A percentile compares a stretch with the other conserved stretches of the same genome.
phyloP scores from a whole-genome alignment of 2,797 vertebrate genomes.

The Podarcis lilfordi region DNA sequence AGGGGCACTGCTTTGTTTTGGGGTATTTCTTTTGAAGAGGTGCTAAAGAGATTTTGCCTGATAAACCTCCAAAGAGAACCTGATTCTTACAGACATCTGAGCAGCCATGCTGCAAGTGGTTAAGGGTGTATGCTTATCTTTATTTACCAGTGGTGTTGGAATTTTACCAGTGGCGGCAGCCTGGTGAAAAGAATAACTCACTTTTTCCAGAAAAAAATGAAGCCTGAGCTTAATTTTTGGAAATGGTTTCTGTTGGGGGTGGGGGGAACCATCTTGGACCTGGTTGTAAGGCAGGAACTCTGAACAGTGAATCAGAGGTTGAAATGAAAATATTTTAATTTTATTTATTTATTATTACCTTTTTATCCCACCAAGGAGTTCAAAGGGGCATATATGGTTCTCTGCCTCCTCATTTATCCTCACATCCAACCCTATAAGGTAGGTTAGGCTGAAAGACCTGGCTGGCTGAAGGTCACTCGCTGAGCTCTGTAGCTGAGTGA shows the following conservation, averaged over 20 bases:
- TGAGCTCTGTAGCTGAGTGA: too few species aligned
- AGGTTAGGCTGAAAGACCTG: too few species aligned
- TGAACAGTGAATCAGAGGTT: neutral
- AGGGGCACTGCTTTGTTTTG: slow-evolving; percentile 48
- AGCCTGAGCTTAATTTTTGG: slow-evolving; percentile 40
- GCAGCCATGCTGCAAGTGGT: neutral
- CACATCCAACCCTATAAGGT: too few species aligned
- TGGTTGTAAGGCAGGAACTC: too few species aligned
- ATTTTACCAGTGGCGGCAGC: slow-evolving; percentile 41
- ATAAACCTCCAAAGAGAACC: slow-evolving; percentile 67
- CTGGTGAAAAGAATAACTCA: slow-evolving; percentile 52
- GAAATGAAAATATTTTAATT: neutral
- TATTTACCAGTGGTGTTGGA: slow-evolving; percentile 43
- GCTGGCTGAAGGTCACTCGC: too few species aligned
- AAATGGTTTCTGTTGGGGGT: too few species aligned
- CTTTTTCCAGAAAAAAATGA: slow-evolving; percentile 47
- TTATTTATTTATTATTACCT: too few species aligned
- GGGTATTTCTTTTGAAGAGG: slow-evolving; percentile 62
- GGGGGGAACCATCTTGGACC: too few species aligned
- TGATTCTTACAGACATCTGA: slow-evolving; percentile 54
- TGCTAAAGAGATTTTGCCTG: slow-evolving; percentile 53
- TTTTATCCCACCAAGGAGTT: too few species aligned
- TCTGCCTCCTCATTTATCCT: too few species aligned
- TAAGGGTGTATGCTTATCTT: slow-evolving; percentile 58
- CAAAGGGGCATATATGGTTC: neutral